Evolutionary conservation across 2,797 vertebrate genomes (phyloP).

Genomic region (Halcyon smyrnensis): DNA sequence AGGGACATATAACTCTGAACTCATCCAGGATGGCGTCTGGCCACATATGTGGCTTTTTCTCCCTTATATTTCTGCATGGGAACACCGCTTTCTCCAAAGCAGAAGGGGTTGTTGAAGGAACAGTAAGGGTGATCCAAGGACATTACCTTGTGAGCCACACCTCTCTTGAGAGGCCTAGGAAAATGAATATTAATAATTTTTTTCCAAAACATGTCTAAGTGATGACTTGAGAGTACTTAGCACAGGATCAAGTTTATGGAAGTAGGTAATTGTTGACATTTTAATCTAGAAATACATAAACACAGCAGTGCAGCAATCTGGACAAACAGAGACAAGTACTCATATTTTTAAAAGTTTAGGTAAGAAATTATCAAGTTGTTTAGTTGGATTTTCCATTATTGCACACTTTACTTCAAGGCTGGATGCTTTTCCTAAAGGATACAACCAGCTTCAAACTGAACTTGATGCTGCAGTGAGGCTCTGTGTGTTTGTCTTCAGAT

Average conservation of each 20-base stretch:
- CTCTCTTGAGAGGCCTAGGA: neutral
- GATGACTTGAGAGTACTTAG: neutral
- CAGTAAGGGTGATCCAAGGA: neutral
- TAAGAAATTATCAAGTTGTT: neutral
- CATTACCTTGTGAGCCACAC: neutral
- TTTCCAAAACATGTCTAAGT: neutral
- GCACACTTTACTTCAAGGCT: neutral
- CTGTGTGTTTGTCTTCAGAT: neutral
- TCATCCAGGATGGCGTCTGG: neutral
- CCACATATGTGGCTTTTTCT: neutral
- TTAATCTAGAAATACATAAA: neutral
- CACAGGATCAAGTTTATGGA: neutral
- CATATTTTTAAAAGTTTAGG: neutral
- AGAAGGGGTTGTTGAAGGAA: neutral
- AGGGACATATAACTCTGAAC: neutral
- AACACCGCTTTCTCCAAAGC: neutral
- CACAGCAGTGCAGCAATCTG: neutral
- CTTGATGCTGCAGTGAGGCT: neutral
- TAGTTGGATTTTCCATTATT: neutral
- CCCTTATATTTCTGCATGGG: neutral
- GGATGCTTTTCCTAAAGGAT: neutral
- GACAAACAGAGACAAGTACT: neutral
- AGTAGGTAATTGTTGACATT: neutral
- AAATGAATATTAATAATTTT: neutral
- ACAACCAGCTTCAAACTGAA: neutral